A percentile compares a stretch with the other conserved stretches of the same genome.
phyloP scores from a whole-genome alignment of 2,113 vertebrate genomes.

The Boleophthalmus pectinirostris region DNA sequence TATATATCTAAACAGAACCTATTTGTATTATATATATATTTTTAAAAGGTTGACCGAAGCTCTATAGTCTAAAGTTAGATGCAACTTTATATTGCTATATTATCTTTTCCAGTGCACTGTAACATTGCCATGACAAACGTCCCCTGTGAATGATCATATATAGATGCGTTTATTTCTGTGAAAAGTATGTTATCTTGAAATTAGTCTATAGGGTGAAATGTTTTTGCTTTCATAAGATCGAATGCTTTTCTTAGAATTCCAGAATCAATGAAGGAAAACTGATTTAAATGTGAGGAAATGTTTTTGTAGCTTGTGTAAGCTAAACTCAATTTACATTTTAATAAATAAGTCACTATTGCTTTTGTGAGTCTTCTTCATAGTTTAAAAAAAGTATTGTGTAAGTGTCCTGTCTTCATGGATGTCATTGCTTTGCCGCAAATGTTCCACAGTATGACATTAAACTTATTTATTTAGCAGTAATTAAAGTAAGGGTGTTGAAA shows the following conservation, averaged over 20 bases:
- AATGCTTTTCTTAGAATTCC: slow-evolving; percentile 25
- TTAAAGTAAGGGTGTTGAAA: not conserved
- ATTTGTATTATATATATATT: slow-evolving; percentile 44
- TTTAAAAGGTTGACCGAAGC: slow-evolving; percentile 37
- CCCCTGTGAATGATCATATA: slow-evolving; percentile 25
- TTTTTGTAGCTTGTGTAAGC: slow-evolving; percentile 48
- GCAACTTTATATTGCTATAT: slow-evolving; percentile 11
- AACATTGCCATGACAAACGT: slow-evolving; percentile 14
- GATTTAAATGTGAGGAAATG: slow-evolving; percentile 17
- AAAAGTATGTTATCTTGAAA: slow-evolving; percentile 12
- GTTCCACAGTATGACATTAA: not conserved
- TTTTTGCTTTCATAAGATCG: slow-evolving; percentile 26
- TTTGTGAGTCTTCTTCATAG: slow-evolving; percentile 10
- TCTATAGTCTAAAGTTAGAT: slow-evolving; percentile 7
- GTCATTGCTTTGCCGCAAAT: not conserved
- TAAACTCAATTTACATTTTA: slow-evolving; percentile 48
- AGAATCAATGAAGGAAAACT: slow-evolving; percentile 21
- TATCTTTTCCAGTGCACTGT: slow-evolving; percentile 5
- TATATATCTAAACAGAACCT: slow-evolving; percentile 48
- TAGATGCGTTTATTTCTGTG: slow-evolving; percentile 32
- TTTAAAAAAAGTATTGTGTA: not conserved
- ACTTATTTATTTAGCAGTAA: not conserved
- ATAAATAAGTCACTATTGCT: slow-evolving; percentile 39
- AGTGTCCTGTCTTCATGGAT: not conserved
- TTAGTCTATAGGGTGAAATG: slow-evolving; percentile 7